phyloP scores from a whole-genome alignment of 2,888 invertebrate species.

The Lottia gigantea region DNA sequence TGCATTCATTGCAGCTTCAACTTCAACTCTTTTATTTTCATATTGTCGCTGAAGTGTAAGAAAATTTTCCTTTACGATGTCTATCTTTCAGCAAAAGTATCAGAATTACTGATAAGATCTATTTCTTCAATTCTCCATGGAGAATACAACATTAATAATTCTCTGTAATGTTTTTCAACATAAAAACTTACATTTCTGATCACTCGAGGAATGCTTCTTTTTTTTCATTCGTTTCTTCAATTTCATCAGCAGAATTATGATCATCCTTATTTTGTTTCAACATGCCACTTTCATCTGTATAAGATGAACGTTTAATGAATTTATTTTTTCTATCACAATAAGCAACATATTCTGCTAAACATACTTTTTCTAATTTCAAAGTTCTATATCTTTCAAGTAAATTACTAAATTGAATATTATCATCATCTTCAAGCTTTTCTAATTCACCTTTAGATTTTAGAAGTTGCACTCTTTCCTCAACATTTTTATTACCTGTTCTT shows the following conservation, averaged over 20 bases:
- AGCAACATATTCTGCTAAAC: conserved; percentile 34
- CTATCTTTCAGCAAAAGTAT: conserved; percentile 8
- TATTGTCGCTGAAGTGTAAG: conserved; percentile 23
- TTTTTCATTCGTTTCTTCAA: conserved; percentile 16
- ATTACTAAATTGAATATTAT: conserved; percentile 31
- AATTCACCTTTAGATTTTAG: conserved; percentile 43
- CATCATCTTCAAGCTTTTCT: conserved; percentile 30
- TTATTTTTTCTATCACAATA: conserved; percentile 19
- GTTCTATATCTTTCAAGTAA: conserved; percentile 34
- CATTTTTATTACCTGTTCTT: conserved; percentile 31
- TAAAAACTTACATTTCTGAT: conserved; percentile 38
- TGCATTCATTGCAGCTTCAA: conserved; percentile 24
- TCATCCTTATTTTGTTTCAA: conserved; percentile 20
- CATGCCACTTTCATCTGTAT: not conserved
- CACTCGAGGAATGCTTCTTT: conserved; percentile 18
- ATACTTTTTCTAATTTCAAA: conserved; percentile 20
- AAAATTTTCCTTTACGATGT: conserved; percentile 21
- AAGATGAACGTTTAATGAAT: not conserved
- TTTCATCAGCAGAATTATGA: conserved; percentile 26
- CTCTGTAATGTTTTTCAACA: conserved; percentile 44
- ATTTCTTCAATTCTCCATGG: conserved; percentile 54
- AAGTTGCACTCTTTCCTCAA: conserved; percentile 35
- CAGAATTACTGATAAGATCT: conserved; percentile 17
- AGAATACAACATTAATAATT: conserved; percentile 39
- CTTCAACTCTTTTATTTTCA: conserved; percentile 25